These are phyloP conservation scores for Drosophila auraria DNA, from an alignment of 1,140 invertebrate genomes.

Conservation along the genomic window DNA sequence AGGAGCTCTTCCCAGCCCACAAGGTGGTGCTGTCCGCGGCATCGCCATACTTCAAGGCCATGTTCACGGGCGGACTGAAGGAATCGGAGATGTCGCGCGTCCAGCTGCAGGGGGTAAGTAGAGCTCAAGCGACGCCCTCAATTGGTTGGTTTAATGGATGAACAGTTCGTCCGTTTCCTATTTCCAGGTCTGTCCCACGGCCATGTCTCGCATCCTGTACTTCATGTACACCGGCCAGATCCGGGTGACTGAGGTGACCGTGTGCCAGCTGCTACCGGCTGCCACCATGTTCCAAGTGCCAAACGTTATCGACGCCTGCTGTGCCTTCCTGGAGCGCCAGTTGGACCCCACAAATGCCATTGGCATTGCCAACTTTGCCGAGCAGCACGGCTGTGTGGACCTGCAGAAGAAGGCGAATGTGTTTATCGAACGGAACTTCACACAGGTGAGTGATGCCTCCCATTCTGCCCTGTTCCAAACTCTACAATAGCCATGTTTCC, in stretches of 20 bases:
- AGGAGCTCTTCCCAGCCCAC: slow-evolving; percentile 94
- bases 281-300: slow-evolving; percentile 97
- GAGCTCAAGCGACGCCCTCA: slow-evolving; percentile 29
- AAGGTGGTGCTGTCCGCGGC: slow-evolving; percentile 96
- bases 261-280: slow-evolving; percentile 95
- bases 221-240: slow-evolving; percentile 97
- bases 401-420: slow-evolving; percentile 94
- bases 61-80: slow-evolving; percentile 95
- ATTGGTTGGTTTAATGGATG: slow-evolving; percentile 69
- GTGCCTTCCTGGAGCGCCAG: slow-evolving; percentile 95
- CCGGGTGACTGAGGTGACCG: slow-evolving; percentile 94
- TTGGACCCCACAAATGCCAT: slow-evolving; percentile 97
- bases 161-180: slow-evolving; percentile 59
- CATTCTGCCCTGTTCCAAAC: fast-evolving
- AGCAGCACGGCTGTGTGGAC: slow-evolving; percentile 94
- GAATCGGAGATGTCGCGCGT: slow-evolving; percentile 94
- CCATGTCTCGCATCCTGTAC: slow-evolving; percentile 92
- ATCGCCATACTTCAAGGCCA: slow-evolving; percentile 98
- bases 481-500: not conserved
- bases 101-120: slow-evolving; percentile 92
- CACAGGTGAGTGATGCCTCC: slow-evolving; percentile 86
- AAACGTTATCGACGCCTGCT: slow-evolving; percentile 96
- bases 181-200: slow-evolving; percentile 89
- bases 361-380: slow-evolving; percentile 96
- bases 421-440: slow-evolving; percentile 96